phyloP scores from a whole-genome alignment of 2,888 invertebrate species.

The Brachyptera risi region DNA sequence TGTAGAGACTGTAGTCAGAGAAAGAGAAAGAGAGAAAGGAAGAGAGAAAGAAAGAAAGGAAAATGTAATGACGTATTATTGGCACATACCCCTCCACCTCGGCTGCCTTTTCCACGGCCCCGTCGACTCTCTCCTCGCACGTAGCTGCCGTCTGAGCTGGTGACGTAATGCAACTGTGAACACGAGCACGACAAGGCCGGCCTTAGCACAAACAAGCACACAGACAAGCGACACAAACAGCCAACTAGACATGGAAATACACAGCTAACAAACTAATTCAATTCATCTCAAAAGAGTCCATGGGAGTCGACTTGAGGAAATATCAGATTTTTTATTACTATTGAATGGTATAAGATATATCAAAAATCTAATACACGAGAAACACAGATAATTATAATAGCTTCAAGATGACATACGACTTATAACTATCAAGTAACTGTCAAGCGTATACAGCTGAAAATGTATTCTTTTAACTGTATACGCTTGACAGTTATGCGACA shows the following conservation, averaged over 20 bases:
- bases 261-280: too few relatives aligned
- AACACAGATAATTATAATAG: too few relatives aligned
- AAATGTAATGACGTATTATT: background rate
- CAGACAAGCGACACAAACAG: background rate
- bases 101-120: conserved; percentile 23
- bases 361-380: too few relatives aligned
- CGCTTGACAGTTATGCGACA: too few relatives aligned
- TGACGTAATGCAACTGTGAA: conserved; percentile 23
- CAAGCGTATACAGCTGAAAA: too few relatives aligned
- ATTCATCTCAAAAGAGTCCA: too few relatives aligned
- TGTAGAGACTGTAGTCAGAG: background rate
- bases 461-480: too few relatives aligned
- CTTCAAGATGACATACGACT: too few relatives aligned
- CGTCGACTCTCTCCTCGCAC: conserved; percentile 22
- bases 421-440: too few relatives aligned
- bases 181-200: background rate
- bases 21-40: background rate
- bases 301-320: too few relatives aligned
- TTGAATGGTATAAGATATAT: too few relatives aligned
- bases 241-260: background rate
- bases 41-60: background rate
- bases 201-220: conserved; percentile 5
- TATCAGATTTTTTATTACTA: too few relatives aligned
- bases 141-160: conserved; percentile 25
- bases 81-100: conserved; percentile 24